Evolutionary conservation across 2,888 invertebrate genomes (phyloP).

Genomic region (Heliothis peltigera): DNA sequence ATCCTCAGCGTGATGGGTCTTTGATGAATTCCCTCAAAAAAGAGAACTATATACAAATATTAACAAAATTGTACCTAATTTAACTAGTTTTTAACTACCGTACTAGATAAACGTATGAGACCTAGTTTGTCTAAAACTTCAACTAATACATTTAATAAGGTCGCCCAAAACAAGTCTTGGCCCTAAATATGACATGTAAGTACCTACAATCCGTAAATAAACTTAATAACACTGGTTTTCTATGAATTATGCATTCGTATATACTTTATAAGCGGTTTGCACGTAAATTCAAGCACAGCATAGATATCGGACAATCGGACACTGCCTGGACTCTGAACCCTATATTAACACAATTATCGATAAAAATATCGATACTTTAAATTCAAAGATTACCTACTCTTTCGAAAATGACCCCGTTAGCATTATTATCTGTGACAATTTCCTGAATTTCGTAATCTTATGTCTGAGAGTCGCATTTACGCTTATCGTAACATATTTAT

Average conservation of each 20-base stretch:
- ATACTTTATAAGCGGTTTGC: not conserved
- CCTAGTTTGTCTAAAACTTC: not conserved
- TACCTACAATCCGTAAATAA: not conserved
- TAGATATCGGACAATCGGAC: conserved; percentile 9
- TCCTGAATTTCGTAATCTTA: not conserved
- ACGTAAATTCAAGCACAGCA: conserved; percentile 12
- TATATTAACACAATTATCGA: conserved; percentile 20
- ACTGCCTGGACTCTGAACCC: conserved; percentile 27
- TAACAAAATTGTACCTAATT: too few species aligned
- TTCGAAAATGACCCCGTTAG: not conserved
- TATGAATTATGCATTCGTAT: conserved; percentile 9
- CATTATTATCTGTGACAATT: not conserved
- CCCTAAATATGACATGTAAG: conserved; percentile 1
- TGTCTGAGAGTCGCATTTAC: not conserved
- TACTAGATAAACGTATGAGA: not conserved
- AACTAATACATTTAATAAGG: not conserved
- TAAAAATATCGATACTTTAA: not conserved
- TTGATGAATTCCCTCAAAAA: too few species aligned
- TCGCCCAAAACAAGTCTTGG: conserved; percentile 2
- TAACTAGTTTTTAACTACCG: too few species aligned
- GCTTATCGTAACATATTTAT: not conserved
- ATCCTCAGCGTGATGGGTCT: too few species aligned
- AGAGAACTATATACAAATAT: too few species aligned
- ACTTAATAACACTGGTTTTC: not conserved
- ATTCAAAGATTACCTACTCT: not conserved